Conservation (phyloP, 2,888 invertebrate genomes). For the Lamproptera curius region DNA sequence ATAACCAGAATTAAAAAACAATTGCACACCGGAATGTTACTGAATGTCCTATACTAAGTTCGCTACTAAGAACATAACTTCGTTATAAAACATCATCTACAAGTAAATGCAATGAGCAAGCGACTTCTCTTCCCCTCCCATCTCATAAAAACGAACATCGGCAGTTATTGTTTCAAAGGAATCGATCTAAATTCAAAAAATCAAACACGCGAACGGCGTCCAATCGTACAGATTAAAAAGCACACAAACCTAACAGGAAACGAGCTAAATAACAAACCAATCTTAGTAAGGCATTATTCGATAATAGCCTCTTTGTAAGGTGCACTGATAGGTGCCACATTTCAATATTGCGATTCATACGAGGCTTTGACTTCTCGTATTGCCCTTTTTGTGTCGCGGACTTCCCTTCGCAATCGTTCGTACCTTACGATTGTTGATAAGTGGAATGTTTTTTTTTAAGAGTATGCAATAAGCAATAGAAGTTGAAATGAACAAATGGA, state of each 20-base stretch:
- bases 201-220: not conserved
- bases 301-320: slow-evolving; percentile 59
- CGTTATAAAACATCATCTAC: not conserved
- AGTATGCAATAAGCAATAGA: no score
- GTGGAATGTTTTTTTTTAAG: no score
- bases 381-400: no score
- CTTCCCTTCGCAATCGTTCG: no score
- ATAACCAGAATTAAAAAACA: no score
- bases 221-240: slow-evolving; percentile 10
- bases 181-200: slow-evolving; percentile 4
- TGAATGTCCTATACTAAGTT: no score
- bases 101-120: not conserved
- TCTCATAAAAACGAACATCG: not conserved
- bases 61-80: no score
- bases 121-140: not conserved
- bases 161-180: not conserved
- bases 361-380: no score
- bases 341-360: slow-evolving; percentile 39
- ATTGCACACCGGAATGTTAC: no score
- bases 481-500: no score
- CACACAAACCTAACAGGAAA: slow-evolving; percentile 36
- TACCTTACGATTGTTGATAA: no score
- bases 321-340: slow-evolving; percentile 50
- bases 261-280: slow-evolving; percentile 37
- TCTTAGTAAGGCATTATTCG: slow-evolving; percentile 64